Evolutionary conservation across 1,140 invertebrate species (phyloP).

Genomic region (Trachelipus rathkii): DNA sequence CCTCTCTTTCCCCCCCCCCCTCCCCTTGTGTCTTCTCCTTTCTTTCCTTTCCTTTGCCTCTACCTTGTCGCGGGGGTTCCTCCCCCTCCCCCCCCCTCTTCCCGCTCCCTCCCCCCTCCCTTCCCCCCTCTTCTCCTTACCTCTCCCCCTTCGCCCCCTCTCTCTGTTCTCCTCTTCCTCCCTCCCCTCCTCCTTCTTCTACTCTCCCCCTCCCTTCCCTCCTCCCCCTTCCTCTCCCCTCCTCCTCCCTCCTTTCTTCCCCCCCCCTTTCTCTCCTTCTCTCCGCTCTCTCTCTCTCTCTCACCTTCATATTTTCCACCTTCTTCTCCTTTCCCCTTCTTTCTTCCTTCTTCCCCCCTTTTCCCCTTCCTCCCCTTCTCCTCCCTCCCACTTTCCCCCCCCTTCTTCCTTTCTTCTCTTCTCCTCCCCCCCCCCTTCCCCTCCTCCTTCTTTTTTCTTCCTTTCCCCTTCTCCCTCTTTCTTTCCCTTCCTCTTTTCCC

Average conservation of each 20-base stretch:
- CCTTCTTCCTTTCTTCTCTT: neutral
- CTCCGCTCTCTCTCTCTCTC: neutral
- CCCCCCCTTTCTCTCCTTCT: neutral
- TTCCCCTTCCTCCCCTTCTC: neutral
- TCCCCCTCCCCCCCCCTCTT: neutral
- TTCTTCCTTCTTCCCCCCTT: neutral
- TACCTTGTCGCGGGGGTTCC: neutral
- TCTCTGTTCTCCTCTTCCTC: neutral
- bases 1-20: neutral
- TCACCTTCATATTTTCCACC: neutral
- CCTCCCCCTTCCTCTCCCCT: neutral
- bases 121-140: neutral
- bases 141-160: neutral
- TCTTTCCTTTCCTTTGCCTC: neutral
- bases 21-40: too few species aligned
- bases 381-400: neutral
- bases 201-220: neutral
- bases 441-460: neutral
- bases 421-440: too few species aligned
- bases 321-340: neutral
- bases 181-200: neutral
- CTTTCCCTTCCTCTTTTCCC: neutral
- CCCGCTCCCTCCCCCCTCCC: neutral
- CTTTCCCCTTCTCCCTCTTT: neutral
- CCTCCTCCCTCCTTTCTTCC: too few species aligned